Base-by-base conservation (phyloP, 2,888 invertebrate species). In the Parasteatoda lunata region DNA sequence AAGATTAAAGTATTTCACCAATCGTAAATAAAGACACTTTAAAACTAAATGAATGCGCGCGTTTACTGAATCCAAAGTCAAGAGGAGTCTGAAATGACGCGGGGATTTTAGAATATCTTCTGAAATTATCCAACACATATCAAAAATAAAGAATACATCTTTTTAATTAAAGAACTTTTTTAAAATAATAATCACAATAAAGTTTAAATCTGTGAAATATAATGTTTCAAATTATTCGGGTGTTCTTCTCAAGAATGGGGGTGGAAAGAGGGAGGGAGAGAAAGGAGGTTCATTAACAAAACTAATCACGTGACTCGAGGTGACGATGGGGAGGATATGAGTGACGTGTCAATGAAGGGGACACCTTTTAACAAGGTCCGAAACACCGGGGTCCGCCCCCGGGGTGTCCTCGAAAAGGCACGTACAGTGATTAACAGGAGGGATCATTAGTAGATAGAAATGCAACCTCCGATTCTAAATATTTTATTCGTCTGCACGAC, bases 251-350 rank as follows among this genome's bases (percentile, higher is more conserved):
- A 9, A 68, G 30, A 30, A 30, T 4, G 66, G 9, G 30, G 9
- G 66, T 8, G 6, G 66, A 9, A 68, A 1, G 66, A 30, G 66
- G 45, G 9, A 15, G 66, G 66, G 15, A 15, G 13, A 13, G n/a
- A 13, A 70, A n/a, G 13, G 7, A 65, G 78, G 78, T 84, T 84
- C 75, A 79, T 84, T 79, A 79, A 79, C 84, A 79, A 75, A 77
- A 84, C 84, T 78, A 84, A 79, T 84, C 84, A 84, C 84, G 84
- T 79, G 84, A 84, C 84, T 68, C 52, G 84, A 79, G 69, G 69
- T 70, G 69, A 51, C 59, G 65, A 69, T 52, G 59, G 79, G 69
- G 75, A 54, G 83, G 77, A 84, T 84, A 77, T 72, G 77, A 80
- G 72, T 73, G 80, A 76, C 75, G 82, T 69, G 82, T 76, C 76